Conservation (phyloP, 2,113 vertebrate genomes). For the Barbus barbus region DNA sequence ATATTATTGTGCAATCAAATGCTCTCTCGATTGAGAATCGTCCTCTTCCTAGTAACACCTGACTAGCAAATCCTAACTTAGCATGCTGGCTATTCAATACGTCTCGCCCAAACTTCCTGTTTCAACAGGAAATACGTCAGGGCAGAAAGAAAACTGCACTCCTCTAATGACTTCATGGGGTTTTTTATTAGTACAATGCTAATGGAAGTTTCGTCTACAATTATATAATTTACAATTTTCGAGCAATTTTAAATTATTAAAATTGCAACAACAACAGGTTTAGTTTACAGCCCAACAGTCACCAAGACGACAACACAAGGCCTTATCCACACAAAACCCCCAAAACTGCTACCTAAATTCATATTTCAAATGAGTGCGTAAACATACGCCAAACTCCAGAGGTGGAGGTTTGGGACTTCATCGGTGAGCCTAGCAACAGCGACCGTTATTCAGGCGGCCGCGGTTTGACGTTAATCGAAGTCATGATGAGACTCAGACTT, state of each 20-base stretch:
- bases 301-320: neutral
- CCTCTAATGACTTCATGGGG: neutral
- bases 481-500: constrained; percentile 65
- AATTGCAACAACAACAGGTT: neutral
- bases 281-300: constrained; percentile 1
- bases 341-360: neutral
- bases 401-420: neutral
- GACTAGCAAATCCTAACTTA: neutral
- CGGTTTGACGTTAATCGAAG: constrained; percentile 75
- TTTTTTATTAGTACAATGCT: neutral
- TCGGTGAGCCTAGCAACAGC: constrained; percentile 63
- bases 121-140: neutral
- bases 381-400: neutral
- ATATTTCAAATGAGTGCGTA: neutral
- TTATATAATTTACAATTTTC: neutral
- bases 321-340: neutral
- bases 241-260: neutral
- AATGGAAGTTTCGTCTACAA: neutral
- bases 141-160: neutral
- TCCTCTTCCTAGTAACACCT: neutral
- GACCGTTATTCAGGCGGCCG: constrained; percentile 76
- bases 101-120: neutral
- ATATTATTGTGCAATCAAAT: neutral
- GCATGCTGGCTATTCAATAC: neutral
- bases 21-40: neutral